Base-by-base conservation (phyloP, 2,888 invertebrate species). In the Drosophila engyochracea region DNA sequence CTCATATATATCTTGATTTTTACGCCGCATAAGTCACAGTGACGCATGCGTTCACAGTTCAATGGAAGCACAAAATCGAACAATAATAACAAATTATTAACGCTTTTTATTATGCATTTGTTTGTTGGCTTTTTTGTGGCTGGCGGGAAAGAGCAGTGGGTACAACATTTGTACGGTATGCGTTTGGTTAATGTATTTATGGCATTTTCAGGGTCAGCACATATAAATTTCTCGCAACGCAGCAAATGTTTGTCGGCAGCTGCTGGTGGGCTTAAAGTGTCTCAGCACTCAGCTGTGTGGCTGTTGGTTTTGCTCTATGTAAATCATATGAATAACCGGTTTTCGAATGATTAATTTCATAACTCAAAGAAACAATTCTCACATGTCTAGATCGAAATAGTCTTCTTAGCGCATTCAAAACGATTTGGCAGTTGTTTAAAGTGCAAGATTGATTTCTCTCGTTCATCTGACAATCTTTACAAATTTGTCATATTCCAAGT, bases 151-250 rank as follows among this genome's bases (percentile, higher is more conserved):
- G 51, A 63, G 28, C 47, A 55, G 64, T 44, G 39, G 68, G 70
- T 49, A 70, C 51, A 77, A 71, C 52, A 79, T 79, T 74, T 80
- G 67, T 74, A 70, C 71, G 73, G 70, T 72, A 79, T 82, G 79
- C 67, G 85, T 79, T 88, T 77, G 89, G 73, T 90, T 90, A 90
- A 88, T 88, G 80, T 88, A 85, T 87, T 90, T 87, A 87, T 90
- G 90, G 87, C 82, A 81, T 53, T 79, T 88, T 87, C 87, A 87
- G 90, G 87, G 87, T 90, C 90, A 83, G 57, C 63, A 63, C 67
- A 79, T 79, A 79, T 72, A 75, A 72, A 80, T 77, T 69, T 89
- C 72, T 73, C 70, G 75, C 74, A 81, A 70, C 77, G 71, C 85
- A 85, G 73, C 81, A 79, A 87, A 89, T 87, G 85, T 90, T 90